These are phyloP conservation scores for Phyllotreta striolata DNA, from an alignment of 2,888 invertebrate species.

Conservation along the genomic window DNA sequence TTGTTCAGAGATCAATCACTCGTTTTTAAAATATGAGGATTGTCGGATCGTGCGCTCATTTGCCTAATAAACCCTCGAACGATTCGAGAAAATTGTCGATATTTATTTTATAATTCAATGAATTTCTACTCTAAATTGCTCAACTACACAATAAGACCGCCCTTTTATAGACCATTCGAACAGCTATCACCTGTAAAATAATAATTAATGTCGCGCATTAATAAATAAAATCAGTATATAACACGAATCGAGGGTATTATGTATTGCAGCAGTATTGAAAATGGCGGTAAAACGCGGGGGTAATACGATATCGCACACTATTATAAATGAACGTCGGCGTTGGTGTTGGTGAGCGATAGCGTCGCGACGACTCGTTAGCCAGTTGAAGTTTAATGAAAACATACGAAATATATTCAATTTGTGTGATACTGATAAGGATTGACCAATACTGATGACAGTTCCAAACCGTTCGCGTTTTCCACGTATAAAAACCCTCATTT, in stretches of 20 bases:
- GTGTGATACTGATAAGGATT: slow-evolving; percentile 69
- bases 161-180: no score
- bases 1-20: slow-evolving; percentile 19
- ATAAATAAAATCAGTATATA: slow-evolving; percentile 25
- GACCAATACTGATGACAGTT: slow-evolving; percentile 41
- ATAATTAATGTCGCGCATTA: slow-evolving; percentile 1
- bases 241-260: slow-evolving; percentile 25
- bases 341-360: slow-evolving; percentile 59
- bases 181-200: no score
- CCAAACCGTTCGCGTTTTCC: slow-evolving; percentile 16
- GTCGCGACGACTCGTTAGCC: slow-evolving; percentile 47
- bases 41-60: slow-evolving; percentile 17
- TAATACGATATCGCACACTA: slow-evolving; percentile 32
- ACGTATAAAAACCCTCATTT: slow-evolving; percentile 1
- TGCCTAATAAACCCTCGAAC: slow-evolving; percentile 16
- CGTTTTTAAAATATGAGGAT: slow-evolving; percentile 17
- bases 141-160: no score
- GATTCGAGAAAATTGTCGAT: not conserved
- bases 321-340: slow-evolving; percentile 49
- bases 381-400: slow-evolving; percentile 60
- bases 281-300: slow-evolving; percentile 30
- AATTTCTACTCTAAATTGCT: no score
- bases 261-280: slow-evolving; percentile 37
- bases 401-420: slow-evolving; percentile 78
- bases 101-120: no score